Percentiles rank a stretch among this genome's conserved stretches.
These are phyloP conservation scores for Anastatus disparis DNA, from an alignment of 1,140 invertebrate species.

Conservation along the genomic window DNA sequence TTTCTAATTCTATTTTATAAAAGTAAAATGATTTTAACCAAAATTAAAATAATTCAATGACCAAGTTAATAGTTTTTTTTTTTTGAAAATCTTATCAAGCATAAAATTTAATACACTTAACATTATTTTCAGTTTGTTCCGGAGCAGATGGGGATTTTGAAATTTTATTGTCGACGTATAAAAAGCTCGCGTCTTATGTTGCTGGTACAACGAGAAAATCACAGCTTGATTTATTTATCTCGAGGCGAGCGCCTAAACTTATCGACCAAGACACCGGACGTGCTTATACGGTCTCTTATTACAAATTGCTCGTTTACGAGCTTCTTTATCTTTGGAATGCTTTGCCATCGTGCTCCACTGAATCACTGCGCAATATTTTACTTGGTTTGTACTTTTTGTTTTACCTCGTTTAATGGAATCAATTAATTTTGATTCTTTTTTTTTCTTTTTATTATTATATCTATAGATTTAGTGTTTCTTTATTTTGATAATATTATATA, in stretches of 20 bases:
- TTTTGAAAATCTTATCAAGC: too few relatives aligned
- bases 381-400: conserved; percentile 61
- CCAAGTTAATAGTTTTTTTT: too few relatives aligned
- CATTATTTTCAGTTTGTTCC: conserved; percentile 65
- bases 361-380: conserved; percentile 66
- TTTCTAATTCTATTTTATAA: too few relatives aligned
- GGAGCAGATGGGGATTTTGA: conserved; percentile 67
- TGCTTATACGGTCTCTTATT: conserved; percentile 61
- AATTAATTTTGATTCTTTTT: too few relatives aligned
- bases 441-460: too few relatives aligned
- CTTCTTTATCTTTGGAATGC: conserved; percentile 80
- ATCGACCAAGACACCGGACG: conserved; percentile 49
- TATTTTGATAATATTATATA: too few relatives aligned
- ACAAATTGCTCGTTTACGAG: conserved; percentile 74
- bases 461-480: too few relatives aligned
- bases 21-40: too few relatives aligned
- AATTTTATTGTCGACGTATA: conserved; percentile 57
- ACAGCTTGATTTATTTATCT: conserved; percentile 57
- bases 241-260: conserved; percentile 53
- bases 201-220: conserved; percentile 52
- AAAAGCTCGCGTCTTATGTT: conserved; percentile 61
- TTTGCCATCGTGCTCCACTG: conserved; percentile 71
- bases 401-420: too few relatives aligned
- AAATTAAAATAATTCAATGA: too few relatives aligned
- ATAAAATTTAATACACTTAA: too few relatives aligned